Conservation (phyloP, 2,797 vertebrate genomes). For the Coracias cyanogaster region DNA sequence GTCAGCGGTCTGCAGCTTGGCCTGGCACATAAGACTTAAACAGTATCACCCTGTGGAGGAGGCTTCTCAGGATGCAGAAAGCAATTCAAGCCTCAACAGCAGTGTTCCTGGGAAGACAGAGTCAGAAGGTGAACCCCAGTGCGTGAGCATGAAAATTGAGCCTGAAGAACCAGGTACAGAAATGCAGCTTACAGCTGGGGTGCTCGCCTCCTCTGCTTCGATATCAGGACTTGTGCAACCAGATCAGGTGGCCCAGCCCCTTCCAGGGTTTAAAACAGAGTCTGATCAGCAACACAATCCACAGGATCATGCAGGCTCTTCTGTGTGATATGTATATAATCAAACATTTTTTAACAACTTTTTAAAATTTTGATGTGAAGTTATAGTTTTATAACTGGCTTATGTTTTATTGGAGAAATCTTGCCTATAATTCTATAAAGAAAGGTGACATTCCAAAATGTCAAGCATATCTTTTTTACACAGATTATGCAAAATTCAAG, state of each 20-base stretch:
- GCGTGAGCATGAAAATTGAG: conserved; percentile 80
- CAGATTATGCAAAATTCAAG: conserved; percentile 87
- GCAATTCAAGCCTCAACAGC: conserved; percentile 75
- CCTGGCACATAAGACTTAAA: conserved; percentile 97
- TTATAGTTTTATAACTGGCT: conserved; percentile 90
- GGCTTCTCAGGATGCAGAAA: conserved; percentile 72
- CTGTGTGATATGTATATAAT: conserved; percentile 84
- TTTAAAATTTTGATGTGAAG: conserved; percentile 90
- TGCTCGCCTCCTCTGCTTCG: conserved; percentile 71
- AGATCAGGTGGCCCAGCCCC: conserved; percentile 74
- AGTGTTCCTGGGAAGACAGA: conserved; percentile 75
- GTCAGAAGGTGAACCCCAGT: conserved; percentile 76
- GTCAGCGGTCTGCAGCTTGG: conserved; percentile 97
- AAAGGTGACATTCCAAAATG: conserved; percentile 88
- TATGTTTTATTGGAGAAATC: conserved; percentile 88
- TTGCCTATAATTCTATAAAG: conserved; percentile 88
- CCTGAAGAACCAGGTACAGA: conserved; percentile 79
- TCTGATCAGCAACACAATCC: conserved; percentile 77
- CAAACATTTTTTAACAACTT: conserved; percentile 85
- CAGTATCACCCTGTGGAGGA: conserved; percentile 87
- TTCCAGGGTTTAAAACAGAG: conserved; percentile 79
- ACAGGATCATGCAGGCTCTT: conserved; percentile 76
- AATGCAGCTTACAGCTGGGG: conserved; percentile 71
- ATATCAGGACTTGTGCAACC: conserved; percentile 77
- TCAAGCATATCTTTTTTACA: conserved; percentile 88